Percentiles rank a stretch among this genome's conserved stretches.
phyloP scores from a whole-genome alignment of 2,113 vertebrate genomes.

The Porphyrio hochstetteri region DNA sequence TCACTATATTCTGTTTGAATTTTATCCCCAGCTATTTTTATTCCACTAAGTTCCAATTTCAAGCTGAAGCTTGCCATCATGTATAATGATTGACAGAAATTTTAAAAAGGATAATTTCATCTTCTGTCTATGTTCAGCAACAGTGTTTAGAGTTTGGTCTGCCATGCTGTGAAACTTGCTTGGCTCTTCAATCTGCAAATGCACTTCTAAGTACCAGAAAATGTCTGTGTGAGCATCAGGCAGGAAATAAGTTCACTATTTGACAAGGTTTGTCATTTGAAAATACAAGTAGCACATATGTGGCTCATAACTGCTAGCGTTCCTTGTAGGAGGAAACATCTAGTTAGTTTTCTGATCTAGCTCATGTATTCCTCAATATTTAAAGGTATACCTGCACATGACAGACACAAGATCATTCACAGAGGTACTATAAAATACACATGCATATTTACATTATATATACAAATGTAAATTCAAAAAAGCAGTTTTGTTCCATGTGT shows the following conservation, averaged over 20 bases:
- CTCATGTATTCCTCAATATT: background rate
- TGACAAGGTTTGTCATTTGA: background rate
- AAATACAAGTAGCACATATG: background rate
- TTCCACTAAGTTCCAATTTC: background rate
- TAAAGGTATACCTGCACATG: background rate
- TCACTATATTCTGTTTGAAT: background rate
- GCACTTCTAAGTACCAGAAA: background rate
- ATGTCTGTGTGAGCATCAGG: background rate
- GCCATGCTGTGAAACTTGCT: background rate
- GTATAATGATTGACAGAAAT: background rate
- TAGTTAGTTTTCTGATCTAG: background rate
- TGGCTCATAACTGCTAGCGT: background rate
- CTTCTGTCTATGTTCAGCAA: background rate
- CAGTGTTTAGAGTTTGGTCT: slow-evolving; percentile 18
- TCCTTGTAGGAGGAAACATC: background rate
- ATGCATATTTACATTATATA: background rate
- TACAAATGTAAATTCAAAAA: background rate
- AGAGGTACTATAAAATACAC: background rate
- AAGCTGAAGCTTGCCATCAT: background rate
- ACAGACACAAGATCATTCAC: background rate
- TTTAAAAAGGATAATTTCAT: background rate
- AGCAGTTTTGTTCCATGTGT: accelerated
- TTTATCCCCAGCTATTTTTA: slow-evolving; percentile 15
- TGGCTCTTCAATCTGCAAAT: background rate
- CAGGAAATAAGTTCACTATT: background rate